Conservation (phyloP, 2,113 vertebrate species). For the Epinephelus fuscoguttatus region DNA sequence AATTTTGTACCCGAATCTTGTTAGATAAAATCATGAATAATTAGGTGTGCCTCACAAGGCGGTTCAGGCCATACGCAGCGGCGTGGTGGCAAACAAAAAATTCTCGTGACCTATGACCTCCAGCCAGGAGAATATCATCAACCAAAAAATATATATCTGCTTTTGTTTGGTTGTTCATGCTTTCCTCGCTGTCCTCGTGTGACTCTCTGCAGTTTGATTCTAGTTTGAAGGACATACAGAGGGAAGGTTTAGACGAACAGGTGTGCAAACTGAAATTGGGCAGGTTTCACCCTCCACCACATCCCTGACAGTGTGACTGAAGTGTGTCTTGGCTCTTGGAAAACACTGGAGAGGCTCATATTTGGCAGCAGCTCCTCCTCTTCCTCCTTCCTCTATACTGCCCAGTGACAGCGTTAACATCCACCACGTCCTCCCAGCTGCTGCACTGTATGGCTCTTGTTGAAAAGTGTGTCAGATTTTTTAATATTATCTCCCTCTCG, state of each 20-base stretch:
- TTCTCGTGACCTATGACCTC: constrained; percentile 19
- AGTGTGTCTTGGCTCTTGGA: constrained; percentile 63
- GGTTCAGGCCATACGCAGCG: constrained; percentile 6
- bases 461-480: constrained; percentile 61
- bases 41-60: constrained; percentile 10
- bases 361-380: constrained; percentile 61
- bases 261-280: constrained; percentile 66
- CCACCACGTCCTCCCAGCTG: constrained; percentile 34
- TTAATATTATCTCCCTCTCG: constrained; percentile 29
- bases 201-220: neutral
- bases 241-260: constrained; percentile 55
- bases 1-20: constrained; percentile 46
- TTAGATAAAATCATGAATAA: constrained; percentile 68
- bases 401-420: constrained; percentile 65
- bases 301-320: constrained; percentile 58
- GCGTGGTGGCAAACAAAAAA: neutral
- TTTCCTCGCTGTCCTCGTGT: neutral
- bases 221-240: constrained; percentile 35
- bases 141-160: neutral
- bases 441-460: constrained; percentile 23
- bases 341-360: constrained; percentile 54
- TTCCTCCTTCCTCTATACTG: constrained; percentile 49
- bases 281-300: constrained; percentile 56
- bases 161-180: too few relatives aligned
- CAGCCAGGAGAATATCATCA: neutral